phyloP scores from a whole-genome alignment of 2,797 vertebrate genomes.

The Neopelma chrysocephalum region DNA sequence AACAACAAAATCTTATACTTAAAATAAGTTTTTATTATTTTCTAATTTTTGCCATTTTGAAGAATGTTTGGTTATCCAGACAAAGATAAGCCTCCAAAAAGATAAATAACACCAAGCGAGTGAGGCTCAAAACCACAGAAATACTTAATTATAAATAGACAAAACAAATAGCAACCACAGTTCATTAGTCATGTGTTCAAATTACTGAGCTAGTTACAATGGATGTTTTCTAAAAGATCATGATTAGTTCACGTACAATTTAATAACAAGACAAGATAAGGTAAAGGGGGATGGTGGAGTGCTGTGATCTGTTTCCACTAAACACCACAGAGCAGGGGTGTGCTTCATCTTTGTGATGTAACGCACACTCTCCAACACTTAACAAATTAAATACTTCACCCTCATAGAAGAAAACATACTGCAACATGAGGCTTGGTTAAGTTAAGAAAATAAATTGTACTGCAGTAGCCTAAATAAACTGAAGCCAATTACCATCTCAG shows the following conservation, averaged over 20 bases:
- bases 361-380: background rate
- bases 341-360: background rate
- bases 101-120: background rate
- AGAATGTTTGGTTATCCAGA: background rate
- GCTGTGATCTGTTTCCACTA: background rate
- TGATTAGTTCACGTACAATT: background rate
- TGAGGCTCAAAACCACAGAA: background rate
- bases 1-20: background rate
- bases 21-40: background rate
- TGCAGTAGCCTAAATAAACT: constrained; percentile 58
- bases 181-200: background rate
- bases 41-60: background rate
- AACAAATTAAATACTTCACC: constrained; percentile 18
- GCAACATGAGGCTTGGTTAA: constrained; percentile 19
- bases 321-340: background rate
- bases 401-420: background rate
- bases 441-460: constrained; percentile 56
- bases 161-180: constrained; percentile 7
- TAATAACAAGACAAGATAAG: background rate
- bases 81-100: background rate
- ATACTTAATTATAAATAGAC: background rate
- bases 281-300: background rate
- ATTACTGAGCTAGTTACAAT: background rate
- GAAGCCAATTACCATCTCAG: constrained; percentile 42
- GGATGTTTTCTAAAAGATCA: background rate